Percentiles rank a stretch among this genome's conserved stretches.
phyloP scores from a whole-genome alignment of 1,140 invertebrate species.

The Drosophila santomea region DNA sequence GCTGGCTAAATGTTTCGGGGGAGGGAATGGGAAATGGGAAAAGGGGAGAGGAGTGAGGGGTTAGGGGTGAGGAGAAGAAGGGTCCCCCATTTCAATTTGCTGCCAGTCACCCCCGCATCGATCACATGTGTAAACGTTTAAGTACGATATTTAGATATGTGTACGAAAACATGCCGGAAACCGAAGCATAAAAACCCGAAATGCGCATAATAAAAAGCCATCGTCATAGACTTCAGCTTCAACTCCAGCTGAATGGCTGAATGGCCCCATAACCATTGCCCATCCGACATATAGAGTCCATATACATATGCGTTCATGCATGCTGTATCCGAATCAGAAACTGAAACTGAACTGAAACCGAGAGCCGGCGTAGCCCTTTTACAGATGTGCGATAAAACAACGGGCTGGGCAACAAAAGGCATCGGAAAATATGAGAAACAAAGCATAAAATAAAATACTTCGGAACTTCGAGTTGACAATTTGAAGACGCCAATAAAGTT shows the following conservation, averaged over 20 bases:
- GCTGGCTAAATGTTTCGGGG: constrained; percentile 33
- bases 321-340: constrained; percentile 29
- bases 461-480: constrained; percentile 76
- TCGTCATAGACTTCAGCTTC: constrained; percentile 65
- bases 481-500: constrained; percentile 81
- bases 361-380: constrained; percentile 66
- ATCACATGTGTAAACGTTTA: constrained; percentile 76
- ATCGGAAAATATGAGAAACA: constrained; percentile 78
- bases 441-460: constrained; percentile 82
- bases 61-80: too few species aligned
- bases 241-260: constrained; percentile 25
- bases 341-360: constrained; percentile 5
- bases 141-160: constrained; percentile 80
- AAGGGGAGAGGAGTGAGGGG: too few species aligned
- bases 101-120: constrained; percentile 18
- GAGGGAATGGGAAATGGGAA: too few species aligned
- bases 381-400: constrained; percentile 79
- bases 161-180: constrained; percentile 80
- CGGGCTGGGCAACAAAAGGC: constrained; percentile 60
- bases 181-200: constrained; percentile 77
- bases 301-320: constrained; percentile 1
- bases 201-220: constrained; percentile 80
- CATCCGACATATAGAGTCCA: constrained; percentile 29
- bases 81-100: constrained; percentile 32
- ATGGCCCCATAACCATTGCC: constrained; percentile 37